phyloP scores from a whole-genome alignment of 1,140 invertebrate species.

The Eupristina koningsbergeri region DNA sequence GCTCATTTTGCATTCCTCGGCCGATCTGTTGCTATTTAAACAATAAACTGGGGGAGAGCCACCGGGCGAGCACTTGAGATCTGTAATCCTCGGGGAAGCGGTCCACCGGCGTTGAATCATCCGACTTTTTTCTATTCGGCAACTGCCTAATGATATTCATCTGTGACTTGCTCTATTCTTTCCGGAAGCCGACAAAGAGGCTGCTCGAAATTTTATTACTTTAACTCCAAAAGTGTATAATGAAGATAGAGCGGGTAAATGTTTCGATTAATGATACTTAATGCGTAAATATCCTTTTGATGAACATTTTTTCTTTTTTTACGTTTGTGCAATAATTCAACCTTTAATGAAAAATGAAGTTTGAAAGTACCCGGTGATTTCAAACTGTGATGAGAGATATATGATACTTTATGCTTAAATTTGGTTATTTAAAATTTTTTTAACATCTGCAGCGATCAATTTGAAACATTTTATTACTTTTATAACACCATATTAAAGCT shows the following conservation, averaged over 20 bases:
- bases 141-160: slow-evolving; percentile 23
- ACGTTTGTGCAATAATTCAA: background rate
- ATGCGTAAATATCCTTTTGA: background rate
- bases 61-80: slow-evolving; percentile 5
- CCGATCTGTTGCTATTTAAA: slow-evolving; percentile 24
- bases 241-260: background rate
- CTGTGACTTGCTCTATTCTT: slow-evolving; percentile 15
- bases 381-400: too few species aligned
- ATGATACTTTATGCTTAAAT: too few species aligned
- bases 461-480: too few species aligned
- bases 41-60: slow-evolving; percentile 13
- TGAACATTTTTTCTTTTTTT: background rate
- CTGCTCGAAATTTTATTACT: slow-evolving; percentile 15
- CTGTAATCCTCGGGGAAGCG: background rate
- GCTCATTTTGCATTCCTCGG: slow-evolving; percentile 14
- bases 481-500: too few species aligned
- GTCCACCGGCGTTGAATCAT: background rate
- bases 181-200: background rate
- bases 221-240: background rate
- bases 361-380: too few species aligned
- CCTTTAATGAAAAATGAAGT: background rate
- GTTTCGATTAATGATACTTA: background rate
- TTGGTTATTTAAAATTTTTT: too few species aligned
- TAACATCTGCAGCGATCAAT: too few species aligned
- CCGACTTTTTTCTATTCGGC: background rate